A percentile compares a stretch with the other conserved stretches of the same genome.
phyloP scores from a whole-genome alignment of 1,140 invertebrate species.

The Zaprionus ghesquierei region DNA sequence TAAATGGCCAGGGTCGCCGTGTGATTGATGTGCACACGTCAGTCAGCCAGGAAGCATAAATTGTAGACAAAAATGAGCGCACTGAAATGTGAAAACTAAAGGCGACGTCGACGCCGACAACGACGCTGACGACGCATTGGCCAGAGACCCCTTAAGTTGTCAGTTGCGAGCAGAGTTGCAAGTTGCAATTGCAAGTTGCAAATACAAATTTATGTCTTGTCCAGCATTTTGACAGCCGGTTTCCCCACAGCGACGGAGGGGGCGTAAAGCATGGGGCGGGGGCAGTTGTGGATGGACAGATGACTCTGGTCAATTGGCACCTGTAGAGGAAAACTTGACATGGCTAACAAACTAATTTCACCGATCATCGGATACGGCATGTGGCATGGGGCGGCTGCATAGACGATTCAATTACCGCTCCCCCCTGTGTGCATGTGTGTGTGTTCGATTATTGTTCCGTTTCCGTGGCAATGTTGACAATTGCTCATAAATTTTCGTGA shows the following conservation, averaged over 20 bases:
- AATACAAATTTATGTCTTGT: slow-evolving; percentile 75
- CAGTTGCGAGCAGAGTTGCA: slow-evolving; percentile 5
- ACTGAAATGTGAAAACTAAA: slow-evolving; percentile 56
- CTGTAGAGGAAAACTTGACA: slow-evolving; percentile 52
- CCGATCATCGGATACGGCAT: slow-evolving; percentile 30
- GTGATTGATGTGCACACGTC: slow-evolving; percentile 73
- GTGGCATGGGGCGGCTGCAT: slow-evolving; percentile 2
- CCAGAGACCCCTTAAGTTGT: not conserved
- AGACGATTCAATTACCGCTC: slow-evolving; percentile 24
- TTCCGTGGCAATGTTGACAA: slow-evolving; percentile 62
- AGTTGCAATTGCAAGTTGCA: slow-evolving; percentile 27
- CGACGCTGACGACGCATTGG: too few species aligned
- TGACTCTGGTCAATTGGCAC: slow-evolving; percentile 13
- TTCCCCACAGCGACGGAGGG: slow-evolving; percentile 12
- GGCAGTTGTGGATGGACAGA: not conserved
- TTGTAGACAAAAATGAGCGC: slow-evolving; percentile 68
- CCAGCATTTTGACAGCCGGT: slow-evolving; percentile 68
- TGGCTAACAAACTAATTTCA: slow-evolving; percentile 67
- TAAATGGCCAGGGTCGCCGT: slow-evolving; percentile 34
- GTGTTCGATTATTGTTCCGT: not conserved
- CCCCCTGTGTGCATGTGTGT: not conserved
- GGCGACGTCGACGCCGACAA: slow-evolving; percentile 19
- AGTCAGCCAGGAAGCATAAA: slow-evolving; percentile 71
- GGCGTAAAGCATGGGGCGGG: slow-evolving; percentile 11
- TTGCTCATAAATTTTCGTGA: slow-evolving; percentile 62